A percentile compares a stretch with the other conserved stretches of the same genome.
Conservation (phyloP, 1,140 invertebrate genomes). For the Cephus cinctus region DNA sequence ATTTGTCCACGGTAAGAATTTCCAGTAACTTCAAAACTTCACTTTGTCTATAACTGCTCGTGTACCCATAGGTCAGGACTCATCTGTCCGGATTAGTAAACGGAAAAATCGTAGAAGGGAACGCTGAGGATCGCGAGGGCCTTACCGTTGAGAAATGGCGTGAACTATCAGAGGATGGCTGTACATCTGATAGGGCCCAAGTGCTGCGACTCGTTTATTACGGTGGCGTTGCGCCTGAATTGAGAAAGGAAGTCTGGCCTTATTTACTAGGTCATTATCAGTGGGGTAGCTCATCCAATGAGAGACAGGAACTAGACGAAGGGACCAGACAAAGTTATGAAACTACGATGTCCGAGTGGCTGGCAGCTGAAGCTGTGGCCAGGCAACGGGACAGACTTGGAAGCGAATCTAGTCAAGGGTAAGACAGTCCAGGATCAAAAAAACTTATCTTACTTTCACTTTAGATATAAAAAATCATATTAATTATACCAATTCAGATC, state of each 20-base stretch:
- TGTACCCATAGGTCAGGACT: conserved; percentile 61
- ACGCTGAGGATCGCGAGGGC: conserved; percentile 58
- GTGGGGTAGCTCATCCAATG: conserved; percentile 66
- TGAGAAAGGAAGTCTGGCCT: conserved; percentile 87
- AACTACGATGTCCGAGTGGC: conserved; percentile 91
- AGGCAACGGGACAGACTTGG: conserved; percentile 76
- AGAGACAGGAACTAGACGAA: conserved; percentile 68
- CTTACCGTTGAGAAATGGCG: conserved; percentile 71
- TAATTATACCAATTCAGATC: neutral
- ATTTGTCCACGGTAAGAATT: conserved; percentile 72
- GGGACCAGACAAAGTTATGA: conserved; percentile 76
- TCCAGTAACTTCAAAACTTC: neutral
- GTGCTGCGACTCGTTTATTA: conserved; percentile 84
- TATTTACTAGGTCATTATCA: conserved; percentile 85
- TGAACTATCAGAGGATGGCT: conserved; percentile 62
- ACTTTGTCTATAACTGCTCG: neutral
- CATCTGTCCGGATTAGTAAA: conserved; percentile 89
- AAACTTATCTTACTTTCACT: neutral
- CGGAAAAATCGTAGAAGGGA: conserved; percentile 60
- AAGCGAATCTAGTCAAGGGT: conserved; percentile 59
- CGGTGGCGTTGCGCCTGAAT: conserved; percentile 76
- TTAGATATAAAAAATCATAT: neutral
- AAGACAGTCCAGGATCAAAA: neutral
- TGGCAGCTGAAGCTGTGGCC: conserved; percentile 90
- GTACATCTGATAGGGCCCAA: conserved; percentile 66